Base-by-base conservation (phyloP, 35 echinoderm and acorn worm species). In the Heliocidaris erythrogramma region DNA sequence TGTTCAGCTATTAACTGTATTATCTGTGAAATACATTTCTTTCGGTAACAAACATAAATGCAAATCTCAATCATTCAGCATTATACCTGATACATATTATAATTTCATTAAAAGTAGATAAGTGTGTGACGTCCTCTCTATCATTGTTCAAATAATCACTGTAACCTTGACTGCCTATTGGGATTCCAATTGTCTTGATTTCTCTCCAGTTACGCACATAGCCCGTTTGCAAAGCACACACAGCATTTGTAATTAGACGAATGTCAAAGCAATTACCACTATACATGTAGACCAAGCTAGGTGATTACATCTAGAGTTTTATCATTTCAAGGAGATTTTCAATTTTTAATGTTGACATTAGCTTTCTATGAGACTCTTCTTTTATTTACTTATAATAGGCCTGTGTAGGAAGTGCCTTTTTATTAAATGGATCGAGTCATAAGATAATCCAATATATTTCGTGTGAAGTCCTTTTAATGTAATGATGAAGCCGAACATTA, bases 131-230 rank as follows among this genome's bases (percentile, higher is more conserved):
- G 65, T 78, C 18, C 65, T 27, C 65, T 27, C 65, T 4, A 6
- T n/a, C 65, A 78, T 78, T 78, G 65, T 78, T 78, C 65, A 24
- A 18, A 78, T n/a, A 78, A 78, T 78, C 65, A 78, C 65, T 78
- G 65, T 78, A 78, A n/a, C 65, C 65, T 78, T 78, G 65, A n/a
- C 21, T 21, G 27, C 65, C 18, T 27, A 27, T 78, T 24, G 65
- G 85, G 86, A 9, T n/a, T 94, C 12, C 85, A 30, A n/a, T 86
- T 94, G 94, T 71, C 86, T 27, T 10, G 9, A 56, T 78, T 78
- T n/a, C 27, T n/a, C 65, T 78, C 21, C 65, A 78, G 65, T 78
- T 78, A n/a, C n/a, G 65, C 65, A 78, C 65, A 7, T 78, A 78
- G 65, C 8, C 17, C 3, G 27, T 78, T 78, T 78, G 65, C 27